Conservation (phyloP, 2,797 vertebrate genomes). For the Aotus griseimembra region DNA sequence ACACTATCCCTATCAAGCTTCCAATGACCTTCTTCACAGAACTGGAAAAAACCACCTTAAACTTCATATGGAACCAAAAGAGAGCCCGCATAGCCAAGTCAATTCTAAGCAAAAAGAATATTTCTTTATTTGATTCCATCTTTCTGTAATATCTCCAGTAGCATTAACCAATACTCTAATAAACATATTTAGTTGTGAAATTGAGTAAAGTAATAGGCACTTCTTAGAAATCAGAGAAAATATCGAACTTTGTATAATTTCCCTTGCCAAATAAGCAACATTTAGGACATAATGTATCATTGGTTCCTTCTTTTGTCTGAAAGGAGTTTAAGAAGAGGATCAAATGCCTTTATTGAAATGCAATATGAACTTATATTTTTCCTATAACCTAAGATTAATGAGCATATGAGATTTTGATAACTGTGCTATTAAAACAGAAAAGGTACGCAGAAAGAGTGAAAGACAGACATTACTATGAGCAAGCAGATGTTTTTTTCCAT, state of each 20-base stretch:
- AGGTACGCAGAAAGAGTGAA: slow-evolving; percentile 32
- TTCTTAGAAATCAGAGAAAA: slow-evolving; percentile 43
- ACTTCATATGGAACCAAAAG: no score
- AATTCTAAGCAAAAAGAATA: no score
- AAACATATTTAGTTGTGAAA: background rate
- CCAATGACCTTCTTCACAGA: no score
- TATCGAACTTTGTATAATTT: background rate
- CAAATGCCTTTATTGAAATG: slow-evolving; percentile 48
- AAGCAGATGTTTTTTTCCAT: slow-evolving; percentile 79
- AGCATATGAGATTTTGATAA: slow-evolving; percentile 56
- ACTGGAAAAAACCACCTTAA: no score
- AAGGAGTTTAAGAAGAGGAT: background rate
- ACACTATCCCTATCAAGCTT: no score
- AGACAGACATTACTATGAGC: slow-evolving; percentile 60
- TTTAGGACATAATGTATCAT: background rate
- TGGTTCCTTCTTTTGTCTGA: background rate
- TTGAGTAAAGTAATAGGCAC: background rate
- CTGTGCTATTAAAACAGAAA: slow-evolving; percentile 60
- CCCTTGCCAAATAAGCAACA: background rate
- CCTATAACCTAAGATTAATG: slow-evolving; percentile 42
- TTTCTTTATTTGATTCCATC: background rate
- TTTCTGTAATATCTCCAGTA: background rate
- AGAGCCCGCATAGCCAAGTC: no score
- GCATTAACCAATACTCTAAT: background rate
- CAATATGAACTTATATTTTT: slow-evolving; percentile 57